Conservation (phyloP, 2,113 vertebrate species). For the Cisticola juncidis region DNA sequence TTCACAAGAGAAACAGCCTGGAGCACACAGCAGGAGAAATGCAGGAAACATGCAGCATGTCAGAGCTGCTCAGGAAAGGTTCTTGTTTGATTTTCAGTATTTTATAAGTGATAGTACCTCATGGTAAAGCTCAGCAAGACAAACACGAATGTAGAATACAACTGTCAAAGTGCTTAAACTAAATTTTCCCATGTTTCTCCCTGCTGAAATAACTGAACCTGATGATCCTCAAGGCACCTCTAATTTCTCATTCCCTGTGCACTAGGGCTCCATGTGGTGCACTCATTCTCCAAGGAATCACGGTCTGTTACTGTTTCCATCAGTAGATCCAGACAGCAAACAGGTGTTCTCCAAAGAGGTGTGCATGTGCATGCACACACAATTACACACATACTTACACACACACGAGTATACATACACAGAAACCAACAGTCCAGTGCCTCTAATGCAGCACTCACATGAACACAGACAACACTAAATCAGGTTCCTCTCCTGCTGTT, state of each 20-base stretch:
- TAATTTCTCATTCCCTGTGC: background rate
- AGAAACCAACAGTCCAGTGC: background rate
- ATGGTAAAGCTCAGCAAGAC: background rate
- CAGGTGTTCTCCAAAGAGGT: background rate
- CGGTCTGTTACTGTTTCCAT: rapidly evolving
- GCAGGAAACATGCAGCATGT: background rate
- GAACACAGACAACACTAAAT: background rate
- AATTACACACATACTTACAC: too few relatives aligned
- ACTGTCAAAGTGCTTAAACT: background rate
- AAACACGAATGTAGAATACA: background rate
- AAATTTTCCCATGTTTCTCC: background rate
- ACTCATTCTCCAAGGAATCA: background rate
- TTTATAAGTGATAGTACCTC: background rate
- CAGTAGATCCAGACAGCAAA: background rate
- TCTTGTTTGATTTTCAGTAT: background rate
- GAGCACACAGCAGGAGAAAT: background rate
- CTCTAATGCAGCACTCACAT: background rate
- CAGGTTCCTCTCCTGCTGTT: background rate
- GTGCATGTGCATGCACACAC: rapidly evolving
- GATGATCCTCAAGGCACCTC: background rate
- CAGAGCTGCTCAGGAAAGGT: background rate
- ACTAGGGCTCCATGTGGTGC: rapidly evolving
- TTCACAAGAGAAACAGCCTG: background rate
- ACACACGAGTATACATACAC: background rate
- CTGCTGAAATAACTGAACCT: background rate